These are phyloP conservation scores for Ochlodes sylvanus DNA, from an alignment of 2,888 invertebrate genomes.

Conservation along the genomic window DNA sequence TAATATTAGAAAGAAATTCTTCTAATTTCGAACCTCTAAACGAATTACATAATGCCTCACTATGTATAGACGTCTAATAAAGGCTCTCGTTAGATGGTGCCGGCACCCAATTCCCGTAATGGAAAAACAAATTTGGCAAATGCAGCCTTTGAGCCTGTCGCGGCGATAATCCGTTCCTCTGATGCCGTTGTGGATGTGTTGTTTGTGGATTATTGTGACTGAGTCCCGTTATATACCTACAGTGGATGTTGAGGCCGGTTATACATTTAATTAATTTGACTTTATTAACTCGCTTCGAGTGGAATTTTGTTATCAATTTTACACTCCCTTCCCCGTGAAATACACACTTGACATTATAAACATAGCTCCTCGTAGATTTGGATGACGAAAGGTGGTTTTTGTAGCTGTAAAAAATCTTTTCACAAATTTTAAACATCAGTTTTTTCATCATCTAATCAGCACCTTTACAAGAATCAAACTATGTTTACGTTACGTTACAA, in stretches of 20 bases:
- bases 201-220: background rate
- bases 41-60: conserved; percentile 4
- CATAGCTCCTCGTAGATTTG: no score
- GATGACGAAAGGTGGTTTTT: no score
- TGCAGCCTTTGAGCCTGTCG: conserved; percentile 53
- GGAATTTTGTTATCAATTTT: no score
- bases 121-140: conserved; percentile 61
- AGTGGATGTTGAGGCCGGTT: background rate
- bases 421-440: no score
- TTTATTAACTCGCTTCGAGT: no score
- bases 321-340: no score
- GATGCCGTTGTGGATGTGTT: conserved; percentile 35
- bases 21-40: background rate
- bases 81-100: conserved; percentile 38
- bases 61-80: conserved; percentile 32
- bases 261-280: background rate
- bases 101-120: conserved; percentile 58
- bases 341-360: no score
- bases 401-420: no score
- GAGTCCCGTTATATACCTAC: conserved; percentile 10
- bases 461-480: no score
- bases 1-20: background rate
- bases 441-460: no score
- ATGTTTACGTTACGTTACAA: no score
- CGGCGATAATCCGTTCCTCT: conserved; percentile 52